These are phyloP conservation scores for Bhutanitis thaidina DNA, from an alignment of 2,888 invertebrate genomes.

Conservation along the genomic window DNA sequence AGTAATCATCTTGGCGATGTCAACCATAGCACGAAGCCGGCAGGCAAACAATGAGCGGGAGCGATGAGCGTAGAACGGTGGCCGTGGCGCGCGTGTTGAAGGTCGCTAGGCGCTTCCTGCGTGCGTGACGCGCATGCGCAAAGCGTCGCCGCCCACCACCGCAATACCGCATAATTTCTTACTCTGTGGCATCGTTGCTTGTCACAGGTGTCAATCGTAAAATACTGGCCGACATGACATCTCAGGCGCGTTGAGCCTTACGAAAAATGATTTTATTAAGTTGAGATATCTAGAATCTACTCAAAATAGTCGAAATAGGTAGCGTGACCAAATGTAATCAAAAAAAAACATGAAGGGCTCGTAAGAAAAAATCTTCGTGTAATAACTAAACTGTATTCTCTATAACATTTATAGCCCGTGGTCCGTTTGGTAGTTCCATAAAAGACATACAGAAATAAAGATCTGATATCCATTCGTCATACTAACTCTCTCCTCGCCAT, in stretches of 20 bases:
- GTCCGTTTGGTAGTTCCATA: too few relatives aligned
- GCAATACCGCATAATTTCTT: conserved; percentile 28
- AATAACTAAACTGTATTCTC: too few relatives aligned
- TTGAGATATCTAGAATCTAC: too few relatives aligned
- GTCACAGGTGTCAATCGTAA: conserved; percentile 26
- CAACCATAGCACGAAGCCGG: conserved; percentile 10
- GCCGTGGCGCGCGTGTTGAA: conserved; percentile 69
- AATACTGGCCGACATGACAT: conserved; percentile 17
- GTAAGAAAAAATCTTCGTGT: too few relatives aligned
- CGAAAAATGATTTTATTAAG: neutral
- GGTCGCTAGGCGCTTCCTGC: conserved; percentile 71
- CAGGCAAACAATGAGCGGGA: conserved; percentile 52
- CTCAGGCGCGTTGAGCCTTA: conserved; percentile 17
- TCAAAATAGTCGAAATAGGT: too few relatives aligned
- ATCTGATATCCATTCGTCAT: too few relatives aligned
- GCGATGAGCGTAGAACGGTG: conserved; percentile 47
- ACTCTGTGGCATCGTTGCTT: conserved; percentile 21
- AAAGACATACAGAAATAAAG: too few relatives aligned
- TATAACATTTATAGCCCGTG: too few relatives aligned
- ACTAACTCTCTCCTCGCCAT: too few relatives aligned
- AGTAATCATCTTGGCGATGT: neutral
- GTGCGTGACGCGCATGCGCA: conserved; percentile 71
- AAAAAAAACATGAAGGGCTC: too few relatives aligned
- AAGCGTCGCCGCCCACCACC: conserved; percentile 17
- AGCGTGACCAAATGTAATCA: too few relatives aligned